Evolutionary conservation across 2,888 invertebrate genomes (phyloP).

Genomic region (Leptodirus hochenwartii): DNA sequence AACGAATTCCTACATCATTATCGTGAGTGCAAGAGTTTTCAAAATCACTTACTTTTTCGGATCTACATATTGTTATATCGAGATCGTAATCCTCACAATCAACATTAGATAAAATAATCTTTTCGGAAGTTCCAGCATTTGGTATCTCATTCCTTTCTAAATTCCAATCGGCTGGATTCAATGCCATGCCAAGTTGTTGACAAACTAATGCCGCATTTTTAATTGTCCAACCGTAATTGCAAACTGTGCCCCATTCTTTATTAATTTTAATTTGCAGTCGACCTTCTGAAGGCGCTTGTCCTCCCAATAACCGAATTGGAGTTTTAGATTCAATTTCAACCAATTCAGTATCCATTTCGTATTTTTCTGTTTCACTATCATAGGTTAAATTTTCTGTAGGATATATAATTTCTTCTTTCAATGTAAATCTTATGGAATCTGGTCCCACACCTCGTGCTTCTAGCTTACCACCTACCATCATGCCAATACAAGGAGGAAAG

Average conservation of each 20-base stretch:
- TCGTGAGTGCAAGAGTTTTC: constrained; percentile 79
- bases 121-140: constrained; percentile 53
- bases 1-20: constrained; percentile 74
- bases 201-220: constrained; percentile 85
- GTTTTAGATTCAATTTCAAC: constrained; percentile 41
- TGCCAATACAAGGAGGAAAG: constrained; percentile 86
- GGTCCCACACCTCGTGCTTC: constrained; percentile 66
- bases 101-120: constrained; percentile 69
- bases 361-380: constrained; percentile 34
- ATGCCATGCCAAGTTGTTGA: constrained; percentile 80
- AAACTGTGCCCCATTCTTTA: constrained; percentile 92
- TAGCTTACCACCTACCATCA: constrained; percentile 88
- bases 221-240: constrained; percentile 90
- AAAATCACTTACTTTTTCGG: constrained; percentile 59
- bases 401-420: constrained; percentile 57
- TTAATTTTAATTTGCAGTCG: constrained; percentile 68
- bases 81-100: constrained; percentile 80
- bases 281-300: constrained; percentile 67
- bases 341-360: constrained; percentile 29
- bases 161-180: constrained; percentile 85
- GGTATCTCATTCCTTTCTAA: constrained; percentile 70
- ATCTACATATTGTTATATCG: constrained; percentile 73
- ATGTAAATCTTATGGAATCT: constrained; percentile 60
- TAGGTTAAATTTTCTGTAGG: constrained; percentile 42
- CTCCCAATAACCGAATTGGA: constrained; percentile 67